phyloP scores from a whole-genome alignment of 1,140 invertebrate genomes.

The Drosophila orena region DNA sequence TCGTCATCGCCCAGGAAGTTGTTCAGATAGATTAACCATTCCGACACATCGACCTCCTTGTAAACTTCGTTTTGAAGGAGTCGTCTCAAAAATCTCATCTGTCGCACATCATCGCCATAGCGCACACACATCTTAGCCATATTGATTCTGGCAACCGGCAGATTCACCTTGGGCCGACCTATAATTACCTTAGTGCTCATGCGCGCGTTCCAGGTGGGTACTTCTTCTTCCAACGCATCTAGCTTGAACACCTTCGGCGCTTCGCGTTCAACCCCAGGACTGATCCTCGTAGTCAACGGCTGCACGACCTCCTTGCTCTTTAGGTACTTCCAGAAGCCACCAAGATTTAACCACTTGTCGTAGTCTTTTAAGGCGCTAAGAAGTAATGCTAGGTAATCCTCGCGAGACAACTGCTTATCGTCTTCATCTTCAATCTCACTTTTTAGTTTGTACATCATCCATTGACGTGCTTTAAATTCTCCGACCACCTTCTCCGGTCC shows the following conservation, averaged over 20 bases:
- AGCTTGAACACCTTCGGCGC: constrained; percentile 61
- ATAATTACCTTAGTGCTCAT: constrained; percentile 54
- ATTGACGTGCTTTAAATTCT: constrained; percentile 50
- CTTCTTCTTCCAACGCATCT: constrained; percentile 66
- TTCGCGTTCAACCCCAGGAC: constrained; percentile 51
- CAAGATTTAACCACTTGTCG: constrained; percentile 51
- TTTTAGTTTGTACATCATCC: constrained; percentile 53
- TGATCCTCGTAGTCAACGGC: constrained; percentile 46
- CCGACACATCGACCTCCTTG: constrained; percentile 33
- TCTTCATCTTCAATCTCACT: constrained; percentile 30
- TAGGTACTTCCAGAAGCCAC: constrained; percentile 57
- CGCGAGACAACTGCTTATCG: constrained; percentile 59
- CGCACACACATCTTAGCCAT: constrained; percentile 37
- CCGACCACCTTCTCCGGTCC: constrained; percentile 52
- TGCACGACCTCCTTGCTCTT: constrained; percentile 45
- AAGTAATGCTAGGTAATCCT: constrained; percentile 58
- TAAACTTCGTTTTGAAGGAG: constrained; percentile 23
- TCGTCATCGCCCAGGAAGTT: constrained; percentile 56
- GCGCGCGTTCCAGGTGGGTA: constrained; percentile 60
- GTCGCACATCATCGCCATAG: constrained; percentile 53
- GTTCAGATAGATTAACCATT: constrained; percentile 52
- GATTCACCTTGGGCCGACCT: constrained; percentile 49
- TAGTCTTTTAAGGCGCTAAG: constrained; percentile 56
- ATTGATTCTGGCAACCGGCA: constrained; percentile 58
- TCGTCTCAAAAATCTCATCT: constrained; percentile 49